Evolutionary conservation across 2,888 invertebrate species (phyloP), one percentile per base, ranked within the genome.

Genomic region (Alloplasta piceator): DNA sequence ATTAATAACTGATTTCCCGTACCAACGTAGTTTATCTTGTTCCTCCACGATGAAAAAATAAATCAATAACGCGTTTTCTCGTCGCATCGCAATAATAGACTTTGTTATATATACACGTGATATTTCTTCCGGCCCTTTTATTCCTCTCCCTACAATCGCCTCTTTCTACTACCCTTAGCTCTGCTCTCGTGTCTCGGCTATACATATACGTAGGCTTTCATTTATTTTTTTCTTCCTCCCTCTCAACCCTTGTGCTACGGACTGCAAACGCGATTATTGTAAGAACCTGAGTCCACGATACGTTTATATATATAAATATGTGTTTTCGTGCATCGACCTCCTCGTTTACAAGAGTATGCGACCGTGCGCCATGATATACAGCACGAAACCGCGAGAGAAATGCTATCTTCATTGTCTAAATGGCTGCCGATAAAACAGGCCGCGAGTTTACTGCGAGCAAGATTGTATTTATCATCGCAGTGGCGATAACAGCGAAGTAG

Each of bases 401-500:
- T 90, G 88, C 88, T 89, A 89, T 89, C 90, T 90, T 90, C 90
- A 89, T 90, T 90, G 90, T 91, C 90, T 89, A 88, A 91, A 90
- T 89, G 90, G 88, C 86, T 85, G 84, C 89, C 87, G 90, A 91
- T 91, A 90, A 90, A 91, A 86, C 87, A 86, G 85, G 86, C 52
- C 52, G 50, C 84, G 85, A 89, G 89, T 89, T 91, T 89, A 88
- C 88, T 86, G 87, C 87, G 76, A 86, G 83, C 85, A 86, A 90
- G 89, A 90, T 91, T 90, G 87, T 90, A 89, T 90, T 91, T 90
- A 90, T 90, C 90, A 91, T 90, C 85, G 72, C 84, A 83, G 39
- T 14, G 38, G 58, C 60, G 86, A 88, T 87, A 82, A 82, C 83
- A 73, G 72, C 26, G 81, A 83, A 80, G 77, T 81, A 82, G 74